Evolutionary conservation across 2,797 vertebrate genomes (phyloP), one percentile per base, ranked within the genome.

Genomic region (Aselliscus stoliczkanus): DNA sequence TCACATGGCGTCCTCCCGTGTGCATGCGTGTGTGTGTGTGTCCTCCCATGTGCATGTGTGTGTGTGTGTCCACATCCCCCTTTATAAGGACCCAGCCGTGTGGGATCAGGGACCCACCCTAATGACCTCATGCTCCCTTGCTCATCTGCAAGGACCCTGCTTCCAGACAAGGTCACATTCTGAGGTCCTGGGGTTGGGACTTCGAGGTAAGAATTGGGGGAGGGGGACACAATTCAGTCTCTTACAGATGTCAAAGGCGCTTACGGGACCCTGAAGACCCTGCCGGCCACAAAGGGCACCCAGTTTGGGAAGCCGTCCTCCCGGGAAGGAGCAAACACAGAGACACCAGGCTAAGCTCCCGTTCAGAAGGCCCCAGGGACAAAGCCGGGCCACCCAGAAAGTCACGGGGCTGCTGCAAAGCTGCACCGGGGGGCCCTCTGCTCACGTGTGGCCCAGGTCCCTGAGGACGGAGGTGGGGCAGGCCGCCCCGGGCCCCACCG

Each of bases 261-360:
- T 31, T 47, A 73, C 25, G 1, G 54, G 17, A 0, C 20, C 4
- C 4, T 0, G 1, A 34, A 27, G 29, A 10, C 27, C 58, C 72
- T 37, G 17, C 31, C 23, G 0, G 3, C 54, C 18, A 4, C 0
- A 0, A 7, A 42, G 34, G 37, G 25, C 13, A 0, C 1, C 25
- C 62, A 4, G 4, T 21, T 2, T 8, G 13, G 34, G 44, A 21
- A 1, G 2, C 10, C 0, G 0, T 21, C 44, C 56, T 31, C 58
- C 27, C 1, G 2, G 14, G 20, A 11, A 65, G 29, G 11, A 44
- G 18, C 21, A 14, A 9, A 70, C 4, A 7, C 47, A 31, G 2
- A 23, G 88, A 44, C 0, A 0, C 50, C 29, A 3, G 65, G 39
- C 47, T 69, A 42, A 4, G 37, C 7, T 20, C 58, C 11, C 8